phyloP scores from a whole-genome alignment of 1,140 invertebrate genomes.

The Drosophila prosaltans region DNA sequence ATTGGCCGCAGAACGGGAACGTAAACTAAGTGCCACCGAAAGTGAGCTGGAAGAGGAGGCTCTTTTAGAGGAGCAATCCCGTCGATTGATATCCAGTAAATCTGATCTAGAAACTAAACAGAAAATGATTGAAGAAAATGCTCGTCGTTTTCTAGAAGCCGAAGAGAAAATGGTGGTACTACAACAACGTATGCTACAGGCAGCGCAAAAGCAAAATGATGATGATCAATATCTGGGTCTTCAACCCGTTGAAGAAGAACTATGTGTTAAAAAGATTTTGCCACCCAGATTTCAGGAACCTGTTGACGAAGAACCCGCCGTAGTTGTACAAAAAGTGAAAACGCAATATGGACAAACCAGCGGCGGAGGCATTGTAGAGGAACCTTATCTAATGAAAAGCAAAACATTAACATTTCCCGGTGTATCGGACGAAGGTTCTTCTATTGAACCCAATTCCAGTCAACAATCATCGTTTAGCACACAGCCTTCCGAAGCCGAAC shows the following conservation, averaged over 20 bases:
- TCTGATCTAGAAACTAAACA: slow-evolving; percentile 54
- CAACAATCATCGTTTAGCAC: slow-evolving; percentile 75
- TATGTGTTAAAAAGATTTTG: slow-evolving; percentile 56
- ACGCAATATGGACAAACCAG: slow-evolving; percentile 71
- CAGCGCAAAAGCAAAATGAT: slow-evolving; percentile 40
- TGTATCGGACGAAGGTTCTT: slow-evolving; percentile 77
- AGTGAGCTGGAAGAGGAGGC: slow-evolving; percentile 75
- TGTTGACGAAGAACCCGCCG: slow-evolving; percentile 24
- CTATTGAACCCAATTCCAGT: slow-evolving; percentile 71
- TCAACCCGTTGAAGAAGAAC: slow-evolving; percentile 67
- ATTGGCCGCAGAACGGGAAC: slow-evolving; percentile 62
- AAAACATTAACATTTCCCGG: slow-evolving; percentile 68
- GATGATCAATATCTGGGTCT: slow-evolving; percentile 53
- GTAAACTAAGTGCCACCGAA: slow-evolving; percentile 60
- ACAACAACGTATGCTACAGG: slow-evolving; percentile 61
- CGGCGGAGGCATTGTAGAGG: slow-evolving; percentile 30
- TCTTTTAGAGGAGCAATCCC: slow-evolving; percentile 38
- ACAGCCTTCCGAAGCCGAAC: slow-evolving; percentile 65
- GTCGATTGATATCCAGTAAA: slow-evolving; percentile 48
- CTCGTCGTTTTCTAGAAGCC: slow-evolving; percentile 71
- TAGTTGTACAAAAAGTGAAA: slow-evolving; percentile 68
- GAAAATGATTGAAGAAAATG: slow-evolving; percentile 77
- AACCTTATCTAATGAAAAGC: slow-evolving; percentile 47
- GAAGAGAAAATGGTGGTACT: slow-evolving; percentile 77
- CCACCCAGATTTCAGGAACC: slow-evolving; percentile 57